Percentiles rank a stretch among this genome's conserved stretches.
These are phyloP conservation scores for Myoxocephalus aenaeus DNA, from an alignment of 2,797 vertebrate genomes.

Conservation along the genomic window DNA sequence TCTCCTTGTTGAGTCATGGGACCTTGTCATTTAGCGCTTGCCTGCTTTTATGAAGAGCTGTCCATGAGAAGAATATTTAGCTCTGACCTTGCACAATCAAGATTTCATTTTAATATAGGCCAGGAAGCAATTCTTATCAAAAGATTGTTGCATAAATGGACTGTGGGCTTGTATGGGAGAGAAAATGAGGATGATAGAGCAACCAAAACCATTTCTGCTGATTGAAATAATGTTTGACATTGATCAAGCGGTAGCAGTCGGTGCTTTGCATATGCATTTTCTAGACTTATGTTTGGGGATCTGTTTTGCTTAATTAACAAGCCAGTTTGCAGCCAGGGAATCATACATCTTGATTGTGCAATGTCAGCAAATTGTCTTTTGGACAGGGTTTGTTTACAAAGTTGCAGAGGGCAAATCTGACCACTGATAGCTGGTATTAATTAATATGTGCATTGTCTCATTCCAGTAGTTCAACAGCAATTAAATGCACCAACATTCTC, in stretches of 20 bases:
- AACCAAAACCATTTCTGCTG: conserved; percentile 48
- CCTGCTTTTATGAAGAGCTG: conserved; percentile 33
- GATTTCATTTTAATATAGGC: conserved; percentile 62
- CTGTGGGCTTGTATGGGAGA: conserved; percentile 27
- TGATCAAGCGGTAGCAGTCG: conserved; percentile 75
- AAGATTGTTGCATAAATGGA: conserved; percentile 38
- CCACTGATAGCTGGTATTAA: conserved; percentile 77
- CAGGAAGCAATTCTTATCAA: conserved; percentile 43
- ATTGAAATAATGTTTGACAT: conserved; percentile 71
- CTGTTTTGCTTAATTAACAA: conserved; percentile 71
- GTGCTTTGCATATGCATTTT: conserved; percentile 67
- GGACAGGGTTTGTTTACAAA: conserved; percentile 71
- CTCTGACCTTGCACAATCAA: conserved; percentile 66
- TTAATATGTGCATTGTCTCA: conserved; percentile 78
- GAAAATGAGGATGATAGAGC: conserved; percentile 45
- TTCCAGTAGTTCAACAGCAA: conserved; percentile 66
- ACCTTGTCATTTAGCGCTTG: conserved; percentile 55
- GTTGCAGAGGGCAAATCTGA: conserved; percentile 67
- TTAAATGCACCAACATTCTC: conserved; percentile 75
- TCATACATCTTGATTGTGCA: conserved; percentile 78
- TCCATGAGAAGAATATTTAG: conserved; percentile 50
- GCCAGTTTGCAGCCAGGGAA: conserved; percentile 54
- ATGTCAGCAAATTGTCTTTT: conserved; percentile 68
- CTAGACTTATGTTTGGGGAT: conserved; percentile 46
- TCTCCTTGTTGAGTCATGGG: conserved; percentile 54